Evolutionary conservation across 2,888 invertebrate genomes (phyloP).

Genomic region (Orchestes rusci): DNA sequence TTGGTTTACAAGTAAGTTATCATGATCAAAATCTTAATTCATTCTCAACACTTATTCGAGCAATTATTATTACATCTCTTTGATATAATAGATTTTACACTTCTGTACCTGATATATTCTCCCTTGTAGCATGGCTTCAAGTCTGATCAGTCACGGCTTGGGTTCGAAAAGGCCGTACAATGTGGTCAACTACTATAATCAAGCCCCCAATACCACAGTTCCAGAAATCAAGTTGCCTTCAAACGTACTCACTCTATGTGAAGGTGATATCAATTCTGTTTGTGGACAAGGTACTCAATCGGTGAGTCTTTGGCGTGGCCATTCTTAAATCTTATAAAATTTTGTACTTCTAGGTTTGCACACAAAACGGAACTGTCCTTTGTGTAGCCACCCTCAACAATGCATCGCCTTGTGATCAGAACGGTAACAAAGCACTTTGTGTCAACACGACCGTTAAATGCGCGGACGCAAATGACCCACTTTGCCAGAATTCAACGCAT

Average conservation of each 20-base stretch:
- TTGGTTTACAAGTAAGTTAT: constrained; percentile 35
- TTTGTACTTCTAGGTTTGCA: constrained; percentile 32
- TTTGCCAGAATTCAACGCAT: constrained; percentile 32
- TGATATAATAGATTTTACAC: neutral
- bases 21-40: neutral
- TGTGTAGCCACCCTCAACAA: constrained; percentile 36
- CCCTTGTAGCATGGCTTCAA: constrained; percentile 24
- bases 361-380: constrained; percentile 36
- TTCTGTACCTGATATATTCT: neutral
- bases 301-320: constrained; percentile 13
- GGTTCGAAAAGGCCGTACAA: constrained; percentile 31
- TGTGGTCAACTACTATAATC: constrained; percentile 39
- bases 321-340: neutral
- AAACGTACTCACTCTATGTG: constrained; percentile 36
- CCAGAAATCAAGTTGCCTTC: constrained; percentile 37
- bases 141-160: constrained; percentile 20
- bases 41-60: neutral
- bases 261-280: constrained; percentile 35
- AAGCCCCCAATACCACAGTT: constrained; percentile 31
- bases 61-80: neutral
- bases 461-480: constrained; percentile 29
- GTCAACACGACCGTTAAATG: constrained; percentile 35
- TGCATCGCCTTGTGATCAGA: constrained; percentile 33
- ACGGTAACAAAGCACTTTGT: constrained; percentile 30
- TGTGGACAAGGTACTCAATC: constrained; percentile 33